Evolutionary conservation across 2,888 invertebrate genomes (phyloP).

Genomic region (Elegia similella): DNA sequence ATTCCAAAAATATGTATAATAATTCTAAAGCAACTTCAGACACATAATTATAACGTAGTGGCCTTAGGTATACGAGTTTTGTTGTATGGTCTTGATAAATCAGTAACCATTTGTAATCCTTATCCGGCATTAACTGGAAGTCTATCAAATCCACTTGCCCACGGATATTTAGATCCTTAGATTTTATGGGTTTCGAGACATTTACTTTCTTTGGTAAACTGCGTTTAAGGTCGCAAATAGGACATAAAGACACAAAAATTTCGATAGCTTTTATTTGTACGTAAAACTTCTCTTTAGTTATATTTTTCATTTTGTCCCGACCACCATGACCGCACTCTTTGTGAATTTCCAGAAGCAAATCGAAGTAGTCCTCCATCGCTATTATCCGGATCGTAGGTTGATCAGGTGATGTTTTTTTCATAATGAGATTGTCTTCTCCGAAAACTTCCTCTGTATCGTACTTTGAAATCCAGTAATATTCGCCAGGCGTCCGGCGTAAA

Average conservation of each 20-base stretch:
- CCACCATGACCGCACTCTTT: conserved; percentile 20
- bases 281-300: conserved; percentile 18
- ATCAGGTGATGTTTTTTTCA: not conserved
- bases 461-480: conserved; percentile 19
- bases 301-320: conserved; percentile 18
- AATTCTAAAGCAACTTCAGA: conserved; percentile 34
- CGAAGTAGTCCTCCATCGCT: not conserved
- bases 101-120: conserved; percentile 40
- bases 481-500: not conserved
- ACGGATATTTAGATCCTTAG: not conserved
- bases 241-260: conserved; percentile 20
- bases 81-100: conserved; percentile 41
- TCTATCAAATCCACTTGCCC: not conserved
- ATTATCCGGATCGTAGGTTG: not conserved
- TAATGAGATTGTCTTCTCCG: conserved; percentile 5
- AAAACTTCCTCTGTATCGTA: conserved; percentile 14
- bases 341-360: not conserved
- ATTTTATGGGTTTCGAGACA: not conserved
- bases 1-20: conserved; percentile 30
- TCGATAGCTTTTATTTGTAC: conserved; percentile 20
- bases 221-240: conserved; percentile 1
- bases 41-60: conserved; percentile 29
- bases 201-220: conserved; percentile 2
- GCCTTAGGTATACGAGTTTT: conserved; percentile 38
- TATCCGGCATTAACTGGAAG: conserved; percentile 32